phyloP scores from a whole-genome alignment of 2,888 invertebrate species.

The Pegoplata infirma region DNA sequence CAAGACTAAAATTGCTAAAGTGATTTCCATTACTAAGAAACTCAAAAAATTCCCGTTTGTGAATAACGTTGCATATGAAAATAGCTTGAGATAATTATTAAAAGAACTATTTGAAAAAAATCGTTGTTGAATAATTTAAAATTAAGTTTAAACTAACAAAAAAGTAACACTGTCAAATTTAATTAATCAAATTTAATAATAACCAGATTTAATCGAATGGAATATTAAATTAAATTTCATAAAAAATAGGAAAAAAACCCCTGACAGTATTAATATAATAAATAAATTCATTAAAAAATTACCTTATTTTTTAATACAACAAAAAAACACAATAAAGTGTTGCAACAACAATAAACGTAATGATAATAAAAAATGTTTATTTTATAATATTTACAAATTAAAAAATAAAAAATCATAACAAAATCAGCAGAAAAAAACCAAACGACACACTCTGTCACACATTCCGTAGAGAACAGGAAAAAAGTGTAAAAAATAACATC shows the following conservation, averaged over 20 bases:
- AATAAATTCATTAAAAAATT: slow-evolving; percentile 31
- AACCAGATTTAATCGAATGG: not conserved
- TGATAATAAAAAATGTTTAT: slow-evolving; percentile 22
- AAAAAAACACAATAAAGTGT: too few species aligned
- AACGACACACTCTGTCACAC: slow-evolving; percentile 6
- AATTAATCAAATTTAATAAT: slow-evolving; percentile 45
- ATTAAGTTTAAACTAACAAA: too few species aligned
- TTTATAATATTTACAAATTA: slow-evolving; percentile 42
- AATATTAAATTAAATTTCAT: slow-evolving; percentile 5
- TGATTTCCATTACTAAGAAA: too few species aligned
- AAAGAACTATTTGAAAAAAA: too few species aligned
- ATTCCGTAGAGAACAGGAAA: slow-evolving; percentile 35
- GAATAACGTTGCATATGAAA: too few species aligned
- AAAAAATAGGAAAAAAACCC: not conserved
- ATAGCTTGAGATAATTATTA: too few species aligned
- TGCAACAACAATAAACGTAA: too few species aligned
- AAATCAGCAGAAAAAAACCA: slow-evolving; percentile 38
- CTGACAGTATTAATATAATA: slow-evolving; percentile 21
- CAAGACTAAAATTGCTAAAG: too few species aligned
- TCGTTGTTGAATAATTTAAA: too few species aligned
- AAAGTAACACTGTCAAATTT: slow-evolving; percentile 19
- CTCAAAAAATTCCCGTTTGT: too few species aligned
- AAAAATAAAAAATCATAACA: slow-evolving; percentile 48
- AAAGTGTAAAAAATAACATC: slow-evolving; percentile 59
- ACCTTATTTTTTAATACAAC: not conserved